These are phyloP conservation scores for Rhodeus uyekii DNA, from an alignment of 2,797 vertebrate genomes.

Conservation along the genomic window DNA sequence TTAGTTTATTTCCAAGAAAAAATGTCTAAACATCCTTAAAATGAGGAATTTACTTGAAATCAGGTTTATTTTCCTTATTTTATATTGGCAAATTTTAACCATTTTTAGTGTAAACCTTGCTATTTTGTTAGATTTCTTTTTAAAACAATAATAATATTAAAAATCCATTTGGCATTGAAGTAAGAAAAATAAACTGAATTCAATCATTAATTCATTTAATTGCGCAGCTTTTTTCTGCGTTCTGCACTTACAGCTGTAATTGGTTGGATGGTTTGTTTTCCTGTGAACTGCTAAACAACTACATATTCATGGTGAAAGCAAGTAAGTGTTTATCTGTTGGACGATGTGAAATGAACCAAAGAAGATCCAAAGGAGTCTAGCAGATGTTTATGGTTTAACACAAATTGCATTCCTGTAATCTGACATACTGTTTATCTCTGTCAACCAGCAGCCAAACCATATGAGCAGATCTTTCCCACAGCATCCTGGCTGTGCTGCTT, in stretches of 20 bases:
- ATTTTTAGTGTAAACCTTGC: neutral
- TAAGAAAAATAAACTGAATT: neutral
- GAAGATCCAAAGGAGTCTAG: conserved; percentile 32
- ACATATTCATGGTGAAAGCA: neutral
- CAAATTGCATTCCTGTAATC: conserved; percentile 38
- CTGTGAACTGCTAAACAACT: too few relatives aligned
- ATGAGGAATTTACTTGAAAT: neutral
- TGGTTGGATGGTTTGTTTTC: neutral
- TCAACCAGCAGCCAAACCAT: neutral
- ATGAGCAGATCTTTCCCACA: neutral
- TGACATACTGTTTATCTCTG: conserved; percentile 39
- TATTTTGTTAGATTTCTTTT: neutral
- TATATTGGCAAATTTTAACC: neutral
- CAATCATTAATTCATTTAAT: neutral
- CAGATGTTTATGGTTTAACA: conserved; percentile 47
- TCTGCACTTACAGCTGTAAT: neutral
- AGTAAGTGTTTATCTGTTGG: conserved; percentile 3
- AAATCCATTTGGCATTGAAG: neutral
- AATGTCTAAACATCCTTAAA: neutral
- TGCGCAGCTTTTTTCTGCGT: neutral
- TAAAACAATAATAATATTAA: neutral
- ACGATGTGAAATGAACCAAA: neutral
- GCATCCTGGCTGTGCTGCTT: neutral
- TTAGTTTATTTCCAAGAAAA: neutral
- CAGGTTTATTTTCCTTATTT: neutral